Evolutionary conservation across 2,113 vertebrate species (phyloP).

Genomic region (Mustela lutreola): DNA sequence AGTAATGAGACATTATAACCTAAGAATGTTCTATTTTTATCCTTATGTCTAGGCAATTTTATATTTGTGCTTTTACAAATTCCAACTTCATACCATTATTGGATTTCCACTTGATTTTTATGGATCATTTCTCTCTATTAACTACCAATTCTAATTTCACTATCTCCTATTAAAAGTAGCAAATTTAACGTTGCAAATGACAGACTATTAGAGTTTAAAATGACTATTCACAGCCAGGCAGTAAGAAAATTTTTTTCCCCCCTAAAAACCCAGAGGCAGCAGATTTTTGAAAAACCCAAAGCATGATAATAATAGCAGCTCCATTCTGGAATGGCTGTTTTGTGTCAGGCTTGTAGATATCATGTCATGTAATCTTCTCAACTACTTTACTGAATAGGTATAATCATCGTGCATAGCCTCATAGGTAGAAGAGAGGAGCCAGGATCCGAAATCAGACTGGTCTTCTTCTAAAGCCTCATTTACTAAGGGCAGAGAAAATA

Average conservation of each 20-base stretch:
- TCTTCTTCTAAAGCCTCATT: background rate
- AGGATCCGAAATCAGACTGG: constrained; percentile 13
- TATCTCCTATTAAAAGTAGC: background rate
- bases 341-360: background rate
- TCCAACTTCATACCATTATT: background rate
- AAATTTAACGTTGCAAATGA: background rate
- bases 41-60: constrained; percentile 30
- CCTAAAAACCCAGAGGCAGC: background rate
- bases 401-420: background rate
- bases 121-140: background rate
- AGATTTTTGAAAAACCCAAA: background rate
- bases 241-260: background rate
- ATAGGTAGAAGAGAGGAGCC: background rate
- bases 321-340: background rate
- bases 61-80: constrained; percentile 39
- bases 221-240: constrained; percentile 1
- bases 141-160: constrained; percentile 20
- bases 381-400: background rate
- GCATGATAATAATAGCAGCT: background rate
- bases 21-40: constrained; percentile 54
- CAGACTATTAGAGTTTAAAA: background rate
- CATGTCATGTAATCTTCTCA: background rate
- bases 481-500: background rate
- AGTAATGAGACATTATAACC: background rate
- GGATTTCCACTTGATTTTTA: background rate